A percentile compares a stretch with the other conserved stretches of the same genome.
These are phyloP conservation scores for Microctonus hyperodae DNA, from an alignment of 2,888 invertebrate species.

Conservation along the genomic window DNA sequence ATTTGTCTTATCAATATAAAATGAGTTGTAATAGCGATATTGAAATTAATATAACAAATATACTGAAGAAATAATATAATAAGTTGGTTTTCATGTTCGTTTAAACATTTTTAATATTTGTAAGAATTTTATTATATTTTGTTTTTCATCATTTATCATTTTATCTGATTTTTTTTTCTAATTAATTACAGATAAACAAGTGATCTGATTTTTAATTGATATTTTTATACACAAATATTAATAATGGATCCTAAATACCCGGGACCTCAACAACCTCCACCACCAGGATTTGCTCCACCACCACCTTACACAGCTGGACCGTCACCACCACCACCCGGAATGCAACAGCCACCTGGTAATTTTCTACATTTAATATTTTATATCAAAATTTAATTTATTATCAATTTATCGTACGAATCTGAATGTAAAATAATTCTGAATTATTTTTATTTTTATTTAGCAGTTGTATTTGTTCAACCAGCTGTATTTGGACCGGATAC, in stretches of 20 bases:
- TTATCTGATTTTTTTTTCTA: not conserved
- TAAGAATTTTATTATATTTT: not conserved
- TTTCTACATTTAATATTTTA: not conserved
- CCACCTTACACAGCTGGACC: constrained; percentile 35
- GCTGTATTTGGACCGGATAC: constrained; percentile 58
- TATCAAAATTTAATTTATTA: too few species aligned
- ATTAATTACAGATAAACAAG: constrained; percentile 3
- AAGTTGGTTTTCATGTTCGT: too few species aligned
- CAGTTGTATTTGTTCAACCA: constrained; percentile 40
- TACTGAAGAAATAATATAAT: not conserved
- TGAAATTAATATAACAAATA: not conserved
- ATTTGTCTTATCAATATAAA: not conserved
- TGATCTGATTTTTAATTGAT: too few species aligned
- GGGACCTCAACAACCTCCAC: constrained; percentile 39
- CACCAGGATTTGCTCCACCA: constrained; percentile 37
- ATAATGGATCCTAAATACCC: constrained; percentile 34
- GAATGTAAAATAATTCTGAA: not conserved
- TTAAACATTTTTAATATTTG: too few species aligned
- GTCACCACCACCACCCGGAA: constrained; percentile 29
- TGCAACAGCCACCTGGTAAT: constrained; percentile 17
- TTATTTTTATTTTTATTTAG: constrained; percentile 34
- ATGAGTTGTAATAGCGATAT: not conserved
- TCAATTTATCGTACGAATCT: too few species aligned
- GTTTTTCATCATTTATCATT: not conserved
- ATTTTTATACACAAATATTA: not conserved